phyloP scores from a whole-genome alignment of 2,888 invertebrate species.

The Chymomyza amoena region DNA sequence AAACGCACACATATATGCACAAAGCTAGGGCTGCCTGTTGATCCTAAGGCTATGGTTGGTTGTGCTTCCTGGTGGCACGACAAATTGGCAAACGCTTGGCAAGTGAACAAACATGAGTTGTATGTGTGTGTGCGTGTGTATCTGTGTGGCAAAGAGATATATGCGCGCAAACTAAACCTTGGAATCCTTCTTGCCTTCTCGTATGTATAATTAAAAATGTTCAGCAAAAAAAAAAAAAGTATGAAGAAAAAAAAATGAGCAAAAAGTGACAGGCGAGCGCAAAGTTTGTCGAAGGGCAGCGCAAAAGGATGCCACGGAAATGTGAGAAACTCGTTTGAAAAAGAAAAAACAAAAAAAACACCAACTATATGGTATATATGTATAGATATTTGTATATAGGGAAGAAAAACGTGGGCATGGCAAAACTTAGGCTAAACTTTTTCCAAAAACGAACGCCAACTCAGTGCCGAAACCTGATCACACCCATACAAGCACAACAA shows the following conservation, averaged over 20 bases:
- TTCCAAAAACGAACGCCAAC: slow-evolving; percentile 51
- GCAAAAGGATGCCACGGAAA: slow-evolving; percentile 40
- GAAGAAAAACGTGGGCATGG: slow-evolving; percentile 33
- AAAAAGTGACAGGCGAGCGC: neutral
- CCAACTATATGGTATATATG: neutral
- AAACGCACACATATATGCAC: too few species aligned
- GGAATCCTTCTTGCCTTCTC: slow-evolving; percentile 13
- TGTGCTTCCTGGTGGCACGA: neutral
- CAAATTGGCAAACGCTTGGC: slow-evolving; percentile 25
- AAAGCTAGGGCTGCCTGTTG: slow-evolving; percentile 2
- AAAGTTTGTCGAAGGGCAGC: neutral
- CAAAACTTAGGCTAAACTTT: slow-evolving; percentile 24
- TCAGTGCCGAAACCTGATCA: slow-evolving; percentile 52
- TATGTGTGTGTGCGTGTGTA: neutral
- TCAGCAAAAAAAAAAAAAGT: slow-evolving; percentile 11
- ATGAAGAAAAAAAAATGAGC: neutral
- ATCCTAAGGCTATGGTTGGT: neutral
- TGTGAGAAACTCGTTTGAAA: slow-evolving; percentile 65
- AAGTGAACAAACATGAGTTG: slow-evolving; percentile 63
- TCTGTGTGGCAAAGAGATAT: slow-evolving; percentile 9
- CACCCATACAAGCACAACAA: slow-evolving; percentile 3
- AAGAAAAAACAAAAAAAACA: slow-evolving; percentile 9
- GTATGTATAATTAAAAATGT: slow-evolving; percentile 59
- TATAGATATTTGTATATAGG: neutral
- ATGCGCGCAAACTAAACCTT: slow-evolving; percentile 16